Evolutionary conservation across 2,797 vertebrate species (phyloP).

Genomic region (Chelon labrosus): DNA sequence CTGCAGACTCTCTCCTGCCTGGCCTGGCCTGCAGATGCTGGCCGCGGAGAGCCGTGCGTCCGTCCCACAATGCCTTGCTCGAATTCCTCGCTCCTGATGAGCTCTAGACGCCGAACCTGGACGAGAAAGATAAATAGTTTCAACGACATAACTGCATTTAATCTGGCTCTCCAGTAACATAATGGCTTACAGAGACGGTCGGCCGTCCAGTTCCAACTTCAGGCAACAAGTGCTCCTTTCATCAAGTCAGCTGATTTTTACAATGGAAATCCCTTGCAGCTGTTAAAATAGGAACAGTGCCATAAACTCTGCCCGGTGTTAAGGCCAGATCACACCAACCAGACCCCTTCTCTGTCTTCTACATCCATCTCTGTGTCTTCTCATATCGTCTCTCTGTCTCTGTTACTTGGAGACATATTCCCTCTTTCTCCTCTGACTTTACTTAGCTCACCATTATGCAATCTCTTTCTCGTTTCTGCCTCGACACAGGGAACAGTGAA

Average conservation of each 20-base stretch:
- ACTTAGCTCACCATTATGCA: constrained; percentile 40
- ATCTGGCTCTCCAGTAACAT: constrained; percentile 82
- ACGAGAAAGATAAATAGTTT: constrained; percentile 80
- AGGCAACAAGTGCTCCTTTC: constrained; percentile 84
- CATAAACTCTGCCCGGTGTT: constrained; percentile 72
- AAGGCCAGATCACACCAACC: constrained; percentile 65
- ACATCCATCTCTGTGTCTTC: constrained; percentile 26
- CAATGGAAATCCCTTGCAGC: constrained; percentile 89
- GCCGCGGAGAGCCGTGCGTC: constrained; percentile 61
- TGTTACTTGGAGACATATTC: constrained; percentile 18
- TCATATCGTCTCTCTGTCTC: constrained; percentile 26
- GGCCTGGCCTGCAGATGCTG: constrained; percentile 82
- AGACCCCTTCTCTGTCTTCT: constrained; percentile 41
- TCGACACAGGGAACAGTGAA: constrained; percentile 51
- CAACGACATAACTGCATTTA: constrained; percentile 82
- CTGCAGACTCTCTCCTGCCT: constrained; percentile 63
- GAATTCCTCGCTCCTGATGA: constrained; percentile 78
- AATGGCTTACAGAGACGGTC: constrained; percentile 81
- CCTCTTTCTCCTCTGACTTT: constrained; percentile 15
- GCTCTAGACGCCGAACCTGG: constrained; percentile 60
- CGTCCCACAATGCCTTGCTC: constrained; percentile 75
- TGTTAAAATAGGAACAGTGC: constrained; percentile 84
- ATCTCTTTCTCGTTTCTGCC: constrained; percentile 23
- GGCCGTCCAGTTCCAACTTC: constrained; percentile 66
- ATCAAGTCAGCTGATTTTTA: constrained; percentile 86